Base-by-base conservation (phyloP, 2,113 vertebrate species). In the Emydura subglobosa region DNA sequence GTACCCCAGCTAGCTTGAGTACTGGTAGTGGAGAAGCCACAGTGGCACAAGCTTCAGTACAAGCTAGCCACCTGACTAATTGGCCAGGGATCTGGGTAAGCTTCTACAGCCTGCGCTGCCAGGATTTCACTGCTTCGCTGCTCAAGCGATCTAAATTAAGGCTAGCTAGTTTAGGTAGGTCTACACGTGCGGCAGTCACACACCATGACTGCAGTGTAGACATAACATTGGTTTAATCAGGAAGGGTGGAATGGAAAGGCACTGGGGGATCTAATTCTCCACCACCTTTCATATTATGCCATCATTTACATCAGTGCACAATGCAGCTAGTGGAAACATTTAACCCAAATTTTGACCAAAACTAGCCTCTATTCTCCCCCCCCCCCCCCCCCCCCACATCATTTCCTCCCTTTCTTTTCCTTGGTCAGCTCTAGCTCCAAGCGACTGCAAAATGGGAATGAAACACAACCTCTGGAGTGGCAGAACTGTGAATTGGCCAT, bases 361-460 rank as follows among this genome's bases (percentile, higher is more conserved):
- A 91, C 19, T 6, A 65, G 3, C 7, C 19, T 21, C 74, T 74
- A 5, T 14, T 51, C 79, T 29, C 3, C 6, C 22, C 22, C 12
- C 1, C 10, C 55, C 27, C 79, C 22, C 3, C 6, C 22, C 22
- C 12, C 1, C 10, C 55, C 27, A 27, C 27, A 1, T 39, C 39
- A 84, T 44, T 5, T 74, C 42, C 27, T 16, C 3, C 17, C 34
- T 49, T n/a, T 19, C 25, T 61, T 91, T 49, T 12, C 24, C 8
- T 39, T 61, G 44, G 10, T 14, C 7, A 7, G 22, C 9, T 1
- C 0, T 9, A 13, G 13, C 34, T 51, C n/a, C 74, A 59, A 59
- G 7, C 0, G 24, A 47, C 2, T 6, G 10, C 19, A 10, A 27
- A 51, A 74, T 47, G 53, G 85, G 16, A 2, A 14, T 1, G 42